Conservation (phyloP, 37 sponge, comb jelly and placozoan genomes). For the Theonella swinhoei region DNA sequence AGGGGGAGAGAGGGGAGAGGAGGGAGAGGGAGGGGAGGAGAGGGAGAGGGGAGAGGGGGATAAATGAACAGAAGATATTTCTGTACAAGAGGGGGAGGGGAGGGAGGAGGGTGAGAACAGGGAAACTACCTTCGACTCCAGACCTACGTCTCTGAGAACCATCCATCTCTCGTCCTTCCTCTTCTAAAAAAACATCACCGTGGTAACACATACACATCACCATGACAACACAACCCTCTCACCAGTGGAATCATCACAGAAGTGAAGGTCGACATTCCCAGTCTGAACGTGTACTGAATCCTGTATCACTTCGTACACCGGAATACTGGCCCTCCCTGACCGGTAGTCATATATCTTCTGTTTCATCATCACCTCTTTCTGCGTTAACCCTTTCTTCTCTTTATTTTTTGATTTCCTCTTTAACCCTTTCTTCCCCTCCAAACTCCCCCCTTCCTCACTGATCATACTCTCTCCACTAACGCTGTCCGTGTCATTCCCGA, state of each 20-base stretch:
- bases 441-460: neutral
- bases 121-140: too few relatives aligned
- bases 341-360: constrained; percentile 49
- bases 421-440: neutral
- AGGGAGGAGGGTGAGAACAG: too few relatives aligned
- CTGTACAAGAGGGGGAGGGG: too few relatives aligned
- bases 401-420: neutral
- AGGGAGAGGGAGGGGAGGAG: too few relatives aligned
- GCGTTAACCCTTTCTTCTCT: neutral
- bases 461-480: neutral
- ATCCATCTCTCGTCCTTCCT: neutral
- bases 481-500: neutral
- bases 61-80: too few relatives aligned
- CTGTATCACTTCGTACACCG: constrained; percentile 70
- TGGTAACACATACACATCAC: too few relatives aligned
- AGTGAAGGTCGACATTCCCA: constrained; percentile 76
- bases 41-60: too few relatives aligned
- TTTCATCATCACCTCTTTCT: neutral
- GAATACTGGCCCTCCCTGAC: constrained; percentile 49
- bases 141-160: too few relatives aligned
- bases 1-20: neutral
- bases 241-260: constrained; percentile 57
- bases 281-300: constrained; percentile 71
- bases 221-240: too few relatives aligned
- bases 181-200: neutral